Evolutionary conservation across 2,113 vertebrate genomes (phyloP).

Genomic region (Mesembrinibis cayennensis): DNA sequence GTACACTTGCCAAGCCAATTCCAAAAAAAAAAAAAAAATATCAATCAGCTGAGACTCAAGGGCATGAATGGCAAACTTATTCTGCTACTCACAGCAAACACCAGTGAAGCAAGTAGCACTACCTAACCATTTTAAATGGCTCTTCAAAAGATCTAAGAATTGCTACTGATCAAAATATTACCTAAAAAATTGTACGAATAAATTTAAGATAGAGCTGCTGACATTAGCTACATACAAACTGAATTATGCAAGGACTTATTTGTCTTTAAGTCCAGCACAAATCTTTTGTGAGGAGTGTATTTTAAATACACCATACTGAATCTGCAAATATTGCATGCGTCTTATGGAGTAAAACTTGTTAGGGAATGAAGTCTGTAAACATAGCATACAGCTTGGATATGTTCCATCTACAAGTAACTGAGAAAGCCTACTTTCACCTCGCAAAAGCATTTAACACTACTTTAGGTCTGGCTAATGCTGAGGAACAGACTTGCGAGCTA

Average conservation of each 20-base stretch:
- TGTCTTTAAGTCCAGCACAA: not conserved
- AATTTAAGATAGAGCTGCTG: not conserved
- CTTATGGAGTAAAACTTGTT: not conserved
- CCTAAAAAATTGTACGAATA: not conserved
- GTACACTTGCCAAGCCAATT: not conserved
- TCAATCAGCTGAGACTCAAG: not conserved
- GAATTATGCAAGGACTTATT: not conserved
- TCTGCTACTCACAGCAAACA: not conserved
- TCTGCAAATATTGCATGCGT: not conserved
- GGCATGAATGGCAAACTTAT: not conserved
- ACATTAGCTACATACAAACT: not conserved
- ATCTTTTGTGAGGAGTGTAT: not conserved
- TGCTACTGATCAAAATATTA: not conserved
- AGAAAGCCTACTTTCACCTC: slow-evolving; percentile 21
- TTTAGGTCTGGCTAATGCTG: not conserved
- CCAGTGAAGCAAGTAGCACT: not conserved
- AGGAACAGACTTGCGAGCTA: slow-evolving; percentile 26
- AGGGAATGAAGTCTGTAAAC: not conserved
- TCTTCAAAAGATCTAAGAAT: not conserved
- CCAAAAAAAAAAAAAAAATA: not conserved
- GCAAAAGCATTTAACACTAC: slow-evolving; percentile 24
- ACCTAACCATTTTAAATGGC: not conserved
- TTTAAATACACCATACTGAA: not conserved
- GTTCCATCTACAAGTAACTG: not conserved
- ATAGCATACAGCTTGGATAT: not conserved